Base-by-base conservation (phyloP, 2,888 invertebrate genomes). In the Chalcosyrphus nemorum region DNA sequence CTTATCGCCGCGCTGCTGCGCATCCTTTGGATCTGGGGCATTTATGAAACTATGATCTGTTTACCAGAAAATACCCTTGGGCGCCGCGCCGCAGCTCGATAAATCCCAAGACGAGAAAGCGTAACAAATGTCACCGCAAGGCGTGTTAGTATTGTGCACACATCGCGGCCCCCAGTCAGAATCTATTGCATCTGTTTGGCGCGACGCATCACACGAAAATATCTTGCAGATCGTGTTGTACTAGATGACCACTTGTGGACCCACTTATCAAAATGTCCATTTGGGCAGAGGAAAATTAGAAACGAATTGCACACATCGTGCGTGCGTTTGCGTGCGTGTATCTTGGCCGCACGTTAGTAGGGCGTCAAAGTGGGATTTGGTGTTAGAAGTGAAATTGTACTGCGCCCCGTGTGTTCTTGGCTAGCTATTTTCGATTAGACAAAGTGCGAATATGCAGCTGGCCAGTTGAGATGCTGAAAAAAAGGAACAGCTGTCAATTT, bases 311-410 rank as follows among this genome's bases (percentile, higher is more conserved):
- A 47, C 45, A 35, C 45, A 56, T 27, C 35, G 45, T 21, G 15
- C 52, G 32, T 43, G 17, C 35, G 13, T 27, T 29, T 19, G 27
- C 66, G 68, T 17, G 19, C 52, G 29, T 45, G 52, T n/a, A n/a
- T n/a, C 38, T 5, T 17, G 17, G 13, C n/a, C n/a, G n/a, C 27
- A 52, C 75, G 56, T 81, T 81, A 81, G 81, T 81, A 71, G 76
- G 81, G 76, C 77, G 71, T 71, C 65, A 66, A 81, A 81, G 81
- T 81, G 81, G 81, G 71, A 81, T 81, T 81, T 71, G 76, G 77
- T 81, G 81, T 71, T 81, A 81, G 76, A 76, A 77, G 81, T 81
- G 76, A 77, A 81, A 81, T 65, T 76, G 17, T 21, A 77, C 35
- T 35, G 50, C 52, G 56, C 41, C 11, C 1, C 32, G 32, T 11